Evolutionary conservation across 2,888 invertebrate species (phyloP).

Genomic region (Griposia aprilina): DNA sequence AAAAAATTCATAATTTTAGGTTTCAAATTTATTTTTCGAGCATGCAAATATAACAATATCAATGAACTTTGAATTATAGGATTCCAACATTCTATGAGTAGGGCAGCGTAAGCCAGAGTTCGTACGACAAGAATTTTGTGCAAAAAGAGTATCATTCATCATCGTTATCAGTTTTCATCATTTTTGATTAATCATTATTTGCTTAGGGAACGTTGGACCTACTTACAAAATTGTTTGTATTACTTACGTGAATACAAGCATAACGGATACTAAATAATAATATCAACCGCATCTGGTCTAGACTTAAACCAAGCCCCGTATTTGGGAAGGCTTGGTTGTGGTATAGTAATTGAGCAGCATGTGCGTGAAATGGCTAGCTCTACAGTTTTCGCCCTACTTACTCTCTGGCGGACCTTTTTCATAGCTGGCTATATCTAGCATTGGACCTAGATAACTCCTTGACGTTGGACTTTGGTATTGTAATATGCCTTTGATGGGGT

Average conservation of each 20-base stretch:
- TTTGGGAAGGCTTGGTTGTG: constrained; percentile 11
- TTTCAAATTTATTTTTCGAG: too few relatives aligned
- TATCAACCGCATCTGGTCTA: constrained; percentile 19
- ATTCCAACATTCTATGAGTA: too few relatives aligned
- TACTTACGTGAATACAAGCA: background rate
- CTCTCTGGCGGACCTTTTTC: background rate
- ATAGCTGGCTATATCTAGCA: background rate
- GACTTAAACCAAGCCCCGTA: constrained; percentile 5
- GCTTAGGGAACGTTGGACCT: background rate
- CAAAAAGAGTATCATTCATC: too few relatives aligned
- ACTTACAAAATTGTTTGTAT: constrained; percentile 2
- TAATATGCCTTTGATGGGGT: background rate
- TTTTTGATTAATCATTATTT: constrained; percentile 20
- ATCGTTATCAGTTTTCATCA: too few relatives aligned
- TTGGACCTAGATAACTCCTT: background rate
- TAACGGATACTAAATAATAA: background rate
- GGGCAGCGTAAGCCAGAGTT: too few relatives aligned
- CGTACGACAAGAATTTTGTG: too few relatives aligned
- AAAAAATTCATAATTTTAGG: too few relatives aligned
- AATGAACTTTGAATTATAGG: too few relatives aligned
- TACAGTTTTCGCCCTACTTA: background rate
- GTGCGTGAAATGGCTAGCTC: constrained; percentile 17
- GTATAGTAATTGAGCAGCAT: constrained; percentile 9
- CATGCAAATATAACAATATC: too few relatives aligned
- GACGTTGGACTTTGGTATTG: too few relatives aligned